Evolutionary conservation across 2,113 vertebrate species (phyloP).

Genomic region (Setophaga kirtlandii): DNA sequence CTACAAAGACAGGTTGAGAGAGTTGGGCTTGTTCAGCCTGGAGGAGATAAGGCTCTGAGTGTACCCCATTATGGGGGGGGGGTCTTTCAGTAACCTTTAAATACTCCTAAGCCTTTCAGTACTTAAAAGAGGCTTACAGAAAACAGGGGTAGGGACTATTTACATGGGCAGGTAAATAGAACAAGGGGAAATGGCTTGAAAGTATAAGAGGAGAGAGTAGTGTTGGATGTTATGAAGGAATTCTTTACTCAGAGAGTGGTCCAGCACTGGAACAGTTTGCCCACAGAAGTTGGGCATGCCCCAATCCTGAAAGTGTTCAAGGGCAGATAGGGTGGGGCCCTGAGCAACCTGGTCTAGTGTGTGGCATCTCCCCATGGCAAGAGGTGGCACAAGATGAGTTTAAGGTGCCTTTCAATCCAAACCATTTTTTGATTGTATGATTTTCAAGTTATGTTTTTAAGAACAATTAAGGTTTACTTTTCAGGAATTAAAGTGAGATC

Average conservation of each 20-base stretch:
- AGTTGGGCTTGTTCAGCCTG: background rate
- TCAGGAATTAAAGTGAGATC: background rate
- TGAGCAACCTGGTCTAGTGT: background rate
- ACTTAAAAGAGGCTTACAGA: background rate
- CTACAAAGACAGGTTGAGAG: background rate
- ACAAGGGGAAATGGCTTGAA: background rate
- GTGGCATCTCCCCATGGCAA: background rate
- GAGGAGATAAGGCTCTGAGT: background rate
- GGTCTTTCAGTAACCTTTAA: background rate
- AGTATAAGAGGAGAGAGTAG: background rate
- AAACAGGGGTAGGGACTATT: background rate
- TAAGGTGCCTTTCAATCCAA: background rate
- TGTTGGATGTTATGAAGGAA: background rate
- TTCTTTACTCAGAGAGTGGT: background rate
- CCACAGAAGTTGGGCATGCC: background rate
- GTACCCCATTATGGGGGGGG: background rate
- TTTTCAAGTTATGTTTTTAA: background rate
- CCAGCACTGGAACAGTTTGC: background rate
- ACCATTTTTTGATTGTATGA: background rate
- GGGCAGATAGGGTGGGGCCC: background rate
- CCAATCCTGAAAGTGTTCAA: background rate
- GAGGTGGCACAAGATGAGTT: background rate
- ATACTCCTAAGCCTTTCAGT: background rate
- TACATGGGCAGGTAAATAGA: background rate
- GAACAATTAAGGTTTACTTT: background rate